Conservation (phyloP, 2,797 vertebrate genomes). For the Thunnus albacares region DNA sequence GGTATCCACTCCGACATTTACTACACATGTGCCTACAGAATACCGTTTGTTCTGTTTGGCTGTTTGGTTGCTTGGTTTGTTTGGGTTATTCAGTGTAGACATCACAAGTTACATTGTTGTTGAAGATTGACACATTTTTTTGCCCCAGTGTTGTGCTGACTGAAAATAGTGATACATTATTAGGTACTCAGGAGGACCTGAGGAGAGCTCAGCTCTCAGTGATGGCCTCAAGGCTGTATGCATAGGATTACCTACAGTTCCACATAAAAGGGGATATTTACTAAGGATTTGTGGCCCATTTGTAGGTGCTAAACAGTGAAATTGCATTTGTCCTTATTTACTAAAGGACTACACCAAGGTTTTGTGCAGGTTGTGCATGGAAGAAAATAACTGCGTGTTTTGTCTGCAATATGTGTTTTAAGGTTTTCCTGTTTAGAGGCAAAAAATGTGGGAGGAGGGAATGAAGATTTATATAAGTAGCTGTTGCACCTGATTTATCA, state of each 20-base stretch:
- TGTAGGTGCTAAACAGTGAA: not conserved
- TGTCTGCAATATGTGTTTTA: no score
- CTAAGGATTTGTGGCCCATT: not conserved
- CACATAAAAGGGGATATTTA: not conserved
- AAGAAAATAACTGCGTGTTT: no score
- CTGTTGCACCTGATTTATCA: no score
- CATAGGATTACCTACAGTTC: constrained; percentile 7
- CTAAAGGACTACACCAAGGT: not conserved
- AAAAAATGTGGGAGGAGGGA: no score
- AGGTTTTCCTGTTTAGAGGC: no score
- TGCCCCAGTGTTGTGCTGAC: not conserved
- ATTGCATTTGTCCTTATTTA: not conserved
- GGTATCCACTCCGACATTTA: not conserved
- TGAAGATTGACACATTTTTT: no score
- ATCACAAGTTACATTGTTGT: not conserved
- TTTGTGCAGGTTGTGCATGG: no score
- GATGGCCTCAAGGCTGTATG: not conserved
- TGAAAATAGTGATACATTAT: not conserved
- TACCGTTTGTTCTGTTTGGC: not conserved
- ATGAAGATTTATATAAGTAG: no score
- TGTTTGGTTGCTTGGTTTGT: not conserved
- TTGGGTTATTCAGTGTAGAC: not conserved
- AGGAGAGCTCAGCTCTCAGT: not conserved
- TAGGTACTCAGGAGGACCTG: not conserved
- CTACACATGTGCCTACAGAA: not conserved